A percentile compares a stretch with the other conserved stretches of the same genome.
These are phyloP conservation scores for Cheilosia scutellata DNA, from an alignment of 2,888 invertebrate species.

Conservation along the genomic window DNA sequence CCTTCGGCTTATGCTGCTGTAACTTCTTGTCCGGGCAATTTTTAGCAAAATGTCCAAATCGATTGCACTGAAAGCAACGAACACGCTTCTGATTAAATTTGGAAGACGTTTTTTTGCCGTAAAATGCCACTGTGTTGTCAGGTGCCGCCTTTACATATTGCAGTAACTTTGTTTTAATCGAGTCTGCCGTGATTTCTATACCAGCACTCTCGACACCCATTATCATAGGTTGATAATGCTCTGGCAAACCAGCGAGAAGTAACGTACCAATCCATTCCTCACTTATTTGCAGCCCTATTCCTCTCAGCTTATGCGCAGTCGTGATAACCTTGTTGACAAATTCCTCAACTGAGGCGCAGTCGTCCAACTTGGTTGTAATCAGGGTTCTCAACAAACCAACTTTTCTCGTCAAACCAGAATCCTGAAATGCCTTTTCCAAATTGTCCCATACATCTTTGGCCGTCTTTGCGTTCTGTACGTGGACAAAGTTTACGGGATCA, in stretches of 20 bases:
- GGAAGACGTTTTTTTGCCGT: slow-evolving; percentile 5
- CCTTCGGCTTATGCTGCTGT: slow-evolving; percentile 1
- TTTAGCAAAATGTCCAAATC: slow-evolving; percentile 11
- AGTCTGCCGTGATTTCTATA: slow-evolving; percentile 77
- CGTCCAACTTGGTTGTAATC: slow-evolving; percentile 60
- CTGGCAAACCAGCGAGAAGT: slow-evolving; percentile 78
- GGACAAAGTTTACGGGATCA: slow-evolving; percentile 77
- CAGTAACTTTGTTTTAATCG: slow-evolving; percentile 78
- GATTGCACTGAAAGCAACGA: slow-evolving; percentile 26
- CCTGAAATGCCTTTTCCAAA: slow-evolving; percentile 77
- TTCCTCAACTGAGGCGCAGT: slow-evolving; percentile 77
- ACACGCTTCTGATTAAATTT: slow-evolving; percentile 17
- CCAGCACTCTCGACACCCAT: slow-evolving; percentile 76
- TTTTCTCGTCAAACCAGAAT: slow-evolving; percentile 78
- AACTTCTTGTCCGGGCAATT: slow-evolving; percentile 12
- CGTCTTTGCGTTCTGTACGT: slow-evolving; percentile 76
- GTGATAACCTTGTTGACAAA: slow-evolving; percentile 78
- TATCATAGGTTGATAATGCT: slow-evolving; percentile 79
- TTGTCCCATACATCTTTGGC: slow-evolving; percentile 78
- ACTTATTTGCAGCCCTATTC: slow-evolving; percentile 72
- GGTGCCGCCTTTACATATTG: slow-evolving; percentile 57
- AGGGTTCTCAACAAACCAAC: slow-evolving; percentile 77
- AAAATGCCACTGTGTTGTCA: slow-evolving; percentile 4
- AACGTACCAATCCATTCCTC: slow-evolving; percentile 78
- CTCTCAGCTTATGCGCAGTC: slow-evolving; percentile 78